Evolutionary conservation across 2,888 invertebrate genomes (phyloP).

Genomic region (Lasioglossum marginatum): DNA sequence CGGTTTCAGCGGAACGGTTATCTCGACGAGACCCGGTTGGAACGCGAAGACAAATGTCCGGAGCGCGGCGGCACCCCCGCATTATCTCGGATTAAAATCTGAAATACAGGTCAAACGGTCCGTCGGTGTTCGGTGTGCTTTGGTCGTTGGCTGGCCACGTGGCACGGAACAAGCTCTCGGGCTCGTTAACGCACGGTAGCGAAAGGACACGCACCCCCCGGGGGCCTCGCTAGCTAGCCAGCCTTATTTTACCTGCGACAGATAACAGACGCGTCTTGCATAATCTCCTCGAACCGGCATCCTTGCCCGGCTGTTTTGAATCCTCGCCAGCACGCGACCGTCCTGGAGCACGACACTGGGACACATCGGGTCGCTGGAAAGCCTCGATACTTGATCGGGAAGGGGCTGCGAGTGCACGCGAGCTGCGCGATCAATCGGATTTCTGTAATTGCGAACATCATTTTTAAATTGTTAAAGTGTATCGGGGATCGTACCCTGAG

Average conservation of each 20-base stretch:
- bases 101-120: slow-evolving; percentile 70
- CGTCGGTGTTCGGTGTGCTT: slow-evolving; percentile 48
- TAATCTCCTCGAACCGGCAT: slow-evolving; percentile 68
- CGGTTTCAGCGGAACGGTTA: background rate
- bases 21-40: background rate
- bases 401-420: background rate
- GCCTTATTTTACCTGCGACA: slow-evolving; percentile 76
- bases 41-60: slow-evolving; percentile 76
- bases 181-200: slow-evolving; percentile 75
- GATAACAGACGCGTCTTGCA: slow-evolving; percentile 79
- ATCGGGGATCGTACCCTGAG: background rate
- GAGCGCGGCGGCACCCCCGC: slow-evolving; percentile 76
- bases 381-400: background rate
- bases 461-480: background rate
- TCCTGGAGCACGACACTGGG: background rate
- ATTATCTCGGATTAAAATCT: slow-evolving; percentile 80
- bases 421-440: background rate
- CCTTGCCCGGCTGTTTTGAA: slow-evolving; percentile 49
- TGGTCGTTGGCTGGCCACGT: slow-evolving; percentile 61
- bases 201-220: slow-evolving; percentile 74
- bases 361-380: background rate
- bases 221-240: slow-evolving; percentile 68
- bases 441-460: background rate
- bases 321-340: slow-evolving; percentile 32
- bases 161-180: slow-evolving; percentile 31